Percentiles rank a stretch among this genome's conserved stretches.
These are phyloP conservation scores for Leptopilina boulardi DNA, from an alignment of 1,140 invertebrate species.

Conservation along the genomic window DNA sequence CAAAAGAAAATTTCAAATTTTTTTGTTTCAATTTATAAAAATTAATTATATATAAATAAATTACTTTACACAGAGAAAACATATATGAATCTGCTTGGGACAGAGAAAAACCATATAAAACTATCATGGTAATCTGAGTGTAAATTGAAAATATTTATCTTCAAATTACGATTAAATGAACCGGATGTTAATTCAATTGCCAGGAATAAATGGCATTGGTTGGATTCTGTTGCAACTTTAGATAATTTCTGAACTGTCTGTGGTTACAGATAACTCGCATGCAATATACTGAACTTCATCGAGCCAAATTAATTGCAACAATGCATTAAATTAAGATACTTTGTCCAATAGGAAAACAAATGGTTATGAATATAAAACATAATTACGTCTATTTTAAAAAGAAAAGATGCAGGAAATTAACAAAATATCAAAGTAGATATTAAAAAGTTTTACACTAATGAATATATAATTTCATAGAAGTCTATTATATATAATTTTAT, in stretches of 20 bases:
- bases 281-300: constrained; percentile 3
- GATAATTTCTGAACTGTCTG: constrained; percentile 25
- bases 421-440: too few relatives aligned
- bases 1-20: too few relatives aligned
- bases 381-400: too few relatives aligned
- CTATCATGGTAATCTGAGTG: too few relatives aligned
- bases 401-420: too few relatives aligned
- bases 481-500: background rate
- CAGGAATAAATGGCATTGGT: constrained; percentile 18
- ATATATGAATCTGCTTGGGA: too few relatives aligned
- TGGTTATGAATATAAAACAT: background rate
- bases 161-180: constrained; percentile 6
- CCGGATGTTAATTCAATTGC: constrained; percentile 23
- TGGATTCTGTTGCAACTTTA: constrained; percentile 1
- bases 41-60: too few relatives aligned
- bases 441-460: background rate
- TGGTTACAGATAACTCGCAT: constrained; percentile 8
- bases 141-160: constrained; percentile 29
- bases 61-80: too few relatives aligned
- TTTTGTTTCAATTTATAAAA: too few relatives aligned
- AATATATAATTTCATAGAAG: background rate
- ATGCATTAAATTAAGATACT: background rate
- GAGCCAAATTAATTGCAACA: background rate
- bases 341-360: background rate
- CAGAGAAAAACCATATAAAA: background rate